Conservation (phyloP, 2,797 vertebrate genomes). For the Vultur gryphus region DNA sequence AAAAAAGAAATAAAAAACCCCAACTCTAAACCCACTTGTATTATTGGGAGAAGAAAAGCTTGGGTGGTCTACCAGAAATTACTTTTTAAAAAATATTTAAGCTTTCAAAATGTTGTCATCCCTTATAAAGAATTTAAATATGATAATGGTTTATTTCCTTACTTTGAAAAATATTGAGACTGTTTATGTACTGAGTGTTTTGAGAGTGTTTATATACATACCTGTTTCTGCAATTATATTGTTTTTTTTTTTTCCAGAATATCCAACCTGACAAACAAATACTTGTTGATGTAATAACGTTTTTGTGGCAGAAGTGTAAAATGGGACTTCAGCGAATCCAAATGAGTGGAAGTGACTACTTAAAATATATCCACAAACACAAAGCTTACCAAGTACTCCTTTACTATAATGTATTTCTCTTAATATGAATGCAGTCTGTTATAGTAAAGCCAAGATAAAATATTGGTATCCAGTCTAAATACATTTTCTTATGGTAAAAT, state of each 20-base stretch:
- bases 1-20: neutral
- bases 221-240: neutral
- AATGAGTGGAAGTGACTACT: conserved; percentile 58
- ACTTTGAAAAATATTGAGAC: neutral
- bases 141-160: neutral
- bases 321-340: conserved; percentile 71
- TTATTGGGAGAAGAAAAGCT: neutral
- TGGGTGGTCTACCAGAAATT: neutral
- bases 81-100: neutral
- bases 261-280: conserved; percentile 81
- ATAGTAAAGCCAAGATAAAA: neutral
- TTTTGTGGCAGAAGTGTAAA: conserved; percentile 88
- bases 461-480: neutral
- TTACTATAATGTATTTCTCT: neutral
- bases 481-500: neutral
- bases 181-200: neutral
- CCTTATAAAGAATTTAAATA: neutral
- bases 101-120: neutral
- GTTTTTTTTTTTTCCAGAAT: conserved; percentile 69
- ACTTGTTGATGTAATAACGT: conserved; percentile 78
- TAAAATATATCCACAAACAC: conserved; percentile 65
- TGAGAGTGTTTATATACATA: neutral
- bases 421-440: neutral
- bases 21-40: neutral
- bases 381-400: conserved; percentile 77